phyloP scores from a whole-genome alignment of 2,888 invertebrate species.

The Athalia rosae region DNA sequence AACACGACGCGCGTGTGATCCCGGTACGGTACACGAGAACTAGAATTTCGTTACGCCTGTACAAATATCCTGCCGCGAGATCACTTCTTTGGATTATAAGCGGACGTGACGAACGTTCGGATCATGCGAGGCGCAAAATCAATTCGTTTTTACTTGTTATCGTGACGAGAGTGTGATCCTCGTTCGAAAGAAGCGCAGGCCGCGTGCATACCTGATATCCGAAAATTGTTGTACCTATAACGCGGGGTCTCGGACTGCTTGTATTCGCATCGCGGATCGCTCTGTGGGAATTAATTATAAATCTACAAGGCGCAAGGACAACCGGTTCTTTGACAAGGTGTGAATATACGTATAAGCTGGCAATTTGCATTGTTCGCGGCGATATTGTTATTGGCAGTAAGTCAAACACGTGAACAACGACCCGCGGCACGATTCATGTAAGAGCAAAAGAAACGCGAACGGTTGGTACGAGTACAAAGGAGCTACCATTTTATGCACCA shows the following conservation, averaged over 20 bases:
- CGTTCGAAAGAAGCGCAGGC: background rate
- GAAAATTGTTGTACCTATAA: too few relatives aligned
- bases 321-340: conserved; percentile 3
- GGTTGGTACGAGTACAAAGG: too few relatives aligned
- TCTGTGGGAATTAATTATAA: conserved; percentile 30
- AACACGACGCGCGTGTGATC: too few relatives aligned
- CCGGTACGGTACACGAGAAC: too few relatives aligned
- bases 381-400: background rate
- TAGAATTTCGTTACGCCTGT: too few relatives aligned
- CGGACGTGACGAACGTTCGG: too few relatives aligned
- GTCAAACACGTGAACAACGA: too few relatives aligned
- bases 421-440: too few relatives aligned
- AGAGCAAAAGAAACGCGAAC: background rate
- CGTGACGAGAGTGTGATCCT: background rate
- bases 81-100: too few relatives aligned
- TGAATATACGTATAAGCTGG: background rate
- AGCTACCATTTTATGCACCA: too few relatives aligned
- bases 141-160: background rate
- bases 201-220: background rate
- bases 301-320: conserved; percentile 32
- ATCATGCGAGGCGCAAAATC: too few relatives aligned
- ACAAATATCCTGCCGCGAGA: too few relatives aligned
- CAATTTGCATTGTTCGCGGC: conserved; percentile 8
- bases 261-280: background rate
- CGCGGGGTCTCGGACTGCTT: background rate